Conservation (phyloP, 2,888 invertebrate species). For the Prenolepis imparis region DNA sequence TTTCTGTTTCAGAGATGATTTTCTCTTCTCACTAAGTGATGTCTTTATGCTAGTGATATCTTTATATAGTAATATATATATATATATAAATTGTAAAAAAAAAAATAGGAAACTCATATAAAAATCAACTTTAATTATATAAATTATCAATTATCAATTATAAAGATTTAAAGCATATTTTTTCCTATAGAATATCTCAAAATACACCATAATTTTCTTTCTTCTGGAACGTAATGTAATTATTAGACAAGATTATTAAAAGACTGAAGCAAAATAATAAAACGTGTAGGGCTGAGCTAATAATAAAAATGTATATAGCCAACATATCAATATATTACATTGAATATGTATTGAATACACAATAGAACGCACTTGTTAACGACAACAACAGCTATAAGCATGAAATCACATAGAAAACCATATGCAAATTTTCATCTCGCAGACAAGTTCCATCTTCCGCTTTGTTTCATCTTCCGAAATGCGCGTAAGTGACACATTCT, state of each 20-base stretch:
- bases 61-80: not conserved
- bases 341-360: not conserved
- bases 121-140: not conserved
- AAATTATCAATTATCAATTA: not conserved
- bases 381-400: not conserved
- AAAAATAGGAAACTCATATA: not conserved
- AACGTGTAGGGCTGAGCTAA: not conserved
- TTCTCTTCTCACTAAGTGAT: not conserved
- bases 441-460: not conserved
- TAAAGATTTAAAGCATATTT: not conserved
- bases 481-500: not conserved
- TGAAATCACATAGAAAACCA: not conserved
- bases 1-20: not conserved
- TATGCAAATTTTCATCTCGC: not conserved
- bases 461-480: conserved; percentile 11
- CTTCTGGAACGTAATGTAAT: not conserved
- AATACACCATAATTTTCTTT: not conserved
- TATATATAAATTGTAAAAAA: too few relatives aligned
- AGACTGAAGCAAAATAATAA: not conserved
- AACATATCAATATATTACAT: not conserved
- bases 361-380: not conserved
- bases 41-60: not conserved
- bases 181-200: not conserved
- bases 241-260: not conserved
- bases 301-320: not conserved